phyloP scores from a whole-genome alignment of 2,113 vertebrate species.

The Balaenoptera acutorostrata region DNA sequence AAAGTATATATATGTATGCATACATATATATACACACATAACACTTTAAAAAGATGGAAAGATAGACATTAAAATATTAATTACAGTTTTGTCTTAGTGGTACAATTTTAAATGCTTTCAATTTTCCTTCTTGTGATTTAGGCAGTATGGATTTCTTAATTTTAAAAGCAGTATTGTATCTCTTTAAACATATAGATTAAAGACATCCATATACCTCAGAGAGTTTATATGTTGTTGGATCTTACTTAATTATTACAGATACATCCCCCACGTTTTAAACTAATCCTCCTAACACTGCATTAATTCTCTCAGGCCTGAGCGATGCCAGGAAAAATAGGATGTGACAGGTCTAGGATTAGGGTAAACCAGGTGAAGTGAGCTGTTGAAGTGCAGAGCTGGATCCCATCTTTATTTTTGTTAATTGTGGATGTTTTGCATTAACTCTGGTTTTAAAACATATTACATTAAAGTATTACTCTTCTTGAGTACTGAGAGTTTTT shows the following conservation, averaged over 20 bases:
- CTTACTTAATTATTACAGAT: background rate
- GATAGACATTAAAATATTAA: background rate
- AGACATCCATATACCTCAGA: background rate
- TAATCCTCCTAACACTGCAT: background rate
- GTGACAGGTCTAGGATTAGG: background rate
- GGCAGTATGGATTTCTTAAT: background rate
- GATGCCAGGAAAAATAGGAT: background rate
- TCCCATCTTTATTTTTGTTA: background rate
- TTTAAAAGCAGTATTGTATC: background rate
- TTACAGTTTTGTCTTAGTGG: background rate
- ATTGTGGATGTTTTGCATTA: background rate
- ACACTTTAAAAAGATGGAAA: background rate
- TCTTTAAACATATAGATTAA: background rate
- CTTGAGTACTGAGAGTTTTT: background rate
- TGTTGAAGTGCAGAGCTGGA: background rate
- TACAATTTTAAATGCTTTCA: background rate
- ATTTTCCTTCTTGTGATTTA: conserved; percentile 17
- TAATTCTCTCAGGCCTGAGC: background rate
- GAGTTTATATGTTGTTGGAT: background rate
- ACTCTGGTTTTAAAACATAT: background rate
- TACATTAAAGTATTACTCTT: background rate
- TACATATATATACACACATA: background rate
- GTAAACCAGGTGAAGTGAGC: background rate
- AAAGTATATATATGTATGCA: background rate
- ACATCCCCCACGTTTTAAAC: background rate